A percentile compares a stretch with the other conserved stretches of the same genome.
Conservation (phyloP, 30 jellyfish, hydroid and myxozoan genomes). For the Aurelia coerulea region DNA sequence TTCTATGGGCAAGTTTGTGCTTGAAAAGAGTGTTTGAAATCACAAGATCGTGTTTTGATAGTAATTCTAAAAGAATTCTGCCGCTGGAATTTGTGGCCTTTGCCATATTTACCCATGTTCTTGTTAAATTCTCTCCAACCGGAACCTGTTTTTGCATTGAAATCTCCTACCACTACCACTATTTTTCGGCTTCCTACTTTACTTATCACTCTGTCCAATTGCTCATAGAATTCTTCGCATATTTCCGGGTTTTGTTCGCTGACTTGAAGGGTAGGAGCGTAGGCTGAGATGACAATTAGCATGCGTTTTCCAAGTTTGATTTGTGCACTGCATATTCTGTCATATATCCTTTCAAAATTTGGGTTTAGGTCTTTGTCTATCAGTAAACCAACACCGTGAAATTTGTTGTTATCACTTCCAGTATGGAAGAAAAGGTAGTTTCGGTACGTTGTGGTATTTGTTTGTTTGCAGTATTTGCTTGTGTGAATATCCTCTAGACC, state of each 20-base stretch:
- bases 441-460: conserved; percentile 28
- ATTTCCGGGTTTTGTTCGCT: conserved; percentile 49
- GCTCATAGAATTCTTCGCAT: conserved; percentile 54
- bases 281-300: conserved; percentile 39
- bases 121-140: conserved; percentile 39
- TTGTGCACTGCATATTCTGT: conserved; percentile 27
- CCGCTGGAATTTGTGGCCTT: conserved; percentile 70
- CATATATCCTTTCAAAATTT: conserved; percentile 20
- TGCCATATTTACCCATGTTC: conserved; percentile 29
- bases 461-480: conserved; percentile 11
- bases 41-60: conserved; percentile 51
- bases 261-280: conserved; percentile 60
- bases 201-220: conserved; percentile 54
- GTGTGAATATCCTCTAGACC: conserved; percentile 34
- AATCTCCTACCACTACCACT: conserved; percentile 45
- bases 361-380: conserved; percentile 35
- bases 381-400: conserved; percentile 60
- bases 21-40: conserved; percentile 26
- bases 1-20: conserved; percentile 45
- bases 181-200: conserved; percentile 48
- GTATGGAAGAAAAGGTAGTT: conserved; percentile 30
- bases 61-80: conserved; percentile 41
- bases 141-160: conserved; percentile 62
- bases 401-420: conserved; percentile 42
- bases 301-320: conserved; percentile 9